Conservation (phyloP, 2,888 invertebrate species). For the Morpho achilles region DNA sequence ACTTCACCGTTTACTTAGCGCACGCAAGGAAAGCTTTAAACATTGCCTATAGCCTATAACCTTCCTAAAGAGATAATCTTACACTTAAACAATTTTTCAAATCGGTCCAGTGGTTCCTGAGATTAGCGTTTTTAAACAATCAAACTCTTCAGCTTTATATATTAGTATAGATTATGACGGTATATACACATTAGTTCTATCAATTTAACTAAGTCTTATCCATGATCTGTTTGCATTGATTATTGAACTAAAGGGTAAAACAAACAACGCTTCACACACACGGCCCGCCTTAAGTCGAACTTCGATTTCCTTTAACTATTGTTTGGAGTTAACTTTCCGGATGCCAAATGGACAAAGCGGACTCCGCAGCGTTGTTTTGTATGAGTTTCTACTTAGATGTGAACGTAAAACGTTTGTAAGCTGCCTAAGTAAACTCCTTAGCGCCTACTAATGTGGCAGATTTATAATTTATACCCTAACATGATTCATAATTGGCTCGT, state of each 20-base stretch:
- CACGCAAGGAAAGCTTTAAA: too few species aligned
- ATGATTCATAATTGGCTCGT: too few species aligned
- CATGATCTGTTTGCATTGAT: slow-evolving; percentile 7
- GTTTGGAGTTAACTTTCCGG: slow-evolving; percentile 69
- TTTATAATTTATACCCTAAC: slow-evolving; percentile 1
- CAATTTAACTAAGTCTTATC: slow-evolving; percentile 10
- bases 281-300: slow-evolving; percentile 54
- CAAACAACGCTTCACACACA: slow-evolving; percentile 32
- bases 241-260: slow-evolving; percentile 5
- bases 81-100: too few species aligned
- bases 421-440: slow-evolving; percentile 6
- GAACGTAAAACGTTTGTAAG: slow-evolving; percentile 67
- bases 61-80: too few species aligned
- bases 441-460: not conserved
- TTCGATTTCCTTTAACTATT: slow-evolving; percentile 74
- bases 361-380: slow-evolving; percentile 71
- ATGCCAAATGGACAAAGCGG: slow-evolving; percentile 64
- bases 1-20: too few species aligned
- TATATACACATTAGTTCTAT: slow-evolving; percentile 38
- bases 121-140: too few species aligned
- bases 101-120: too few species aligned
- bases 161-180: not conserved
- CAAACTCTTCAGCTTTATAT: too few species aligned
- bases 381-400: slow-evolving; percentile 49
- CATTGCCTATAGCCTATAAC: too few species aligned